Conservation (phyloP, 2,113 vertebrate genomes). For the Meles meles region DNA sequence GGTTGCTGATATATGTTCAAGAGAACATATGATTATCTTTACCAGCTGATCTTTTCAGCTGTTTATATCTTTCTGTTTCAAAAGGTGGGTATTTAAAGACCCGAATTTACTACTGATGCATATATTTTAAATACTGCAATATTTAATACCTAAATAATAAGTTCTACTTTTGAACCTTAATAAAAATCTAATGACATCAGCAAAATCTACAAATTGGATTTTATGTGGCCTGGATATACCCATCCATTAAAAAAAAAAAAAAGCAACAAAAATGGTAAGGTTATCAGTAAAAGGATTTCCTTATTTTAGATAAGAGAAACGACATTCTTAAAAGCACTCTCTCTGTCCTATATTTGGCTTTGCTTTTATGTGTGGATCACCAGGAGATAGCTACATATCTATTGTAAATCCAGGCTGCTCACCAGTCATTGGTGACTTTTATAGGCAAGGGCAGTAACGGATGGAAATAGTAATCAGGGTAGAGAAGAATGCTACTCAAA, state of each 20-base stretch:
- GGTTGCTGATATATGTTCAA: constrained; percentile 41
- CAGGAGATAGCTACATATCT: constrained; percentile 59
- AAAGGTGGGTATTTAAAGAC: not conserved
- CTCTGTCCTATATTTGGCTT: not conserved
- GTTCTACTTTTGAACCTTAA: not conserved
- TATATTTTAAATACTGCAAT: constrained; percentile 20
- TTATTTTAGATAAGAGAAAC: constrained; percentile 43
- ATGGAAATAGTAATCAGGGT: constrained; percentile 69
- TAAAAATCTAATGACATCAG: constrained; percentile 6
- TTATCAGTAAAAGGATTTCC: constrained; percentile 33
- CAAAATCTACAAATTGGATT: constrained; percentile 53
- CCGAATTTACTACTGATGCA: constrained; percentile 29
- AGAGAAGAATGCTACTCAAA: constrained; percentile 43
- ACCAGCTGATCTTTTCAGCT: not conserved
- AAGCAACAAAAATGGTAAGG: constrained; percentile 42
- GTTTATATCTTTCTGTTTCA: not conserved
- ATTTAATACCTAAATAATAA: not conserved
- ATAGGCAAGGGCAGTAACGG: constrained; percentile 54
- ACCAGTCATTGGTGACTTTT: constrained; percentile 69
- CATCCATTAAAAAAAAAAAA: constrained; percentile 17
- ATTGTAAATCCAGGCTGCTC: constrained; percentile 49
- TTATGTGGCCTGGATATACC: constrained; percentile 6
- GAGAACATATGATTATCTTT: constrained; percentile 58
- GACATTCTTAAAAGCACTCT: constrained; percentile 45
- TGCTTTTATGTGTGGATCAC: constrained; percentile 40